Conservation (phyloP, 2,113 vertebrate species). For the Phycodurus eques region DNA sequence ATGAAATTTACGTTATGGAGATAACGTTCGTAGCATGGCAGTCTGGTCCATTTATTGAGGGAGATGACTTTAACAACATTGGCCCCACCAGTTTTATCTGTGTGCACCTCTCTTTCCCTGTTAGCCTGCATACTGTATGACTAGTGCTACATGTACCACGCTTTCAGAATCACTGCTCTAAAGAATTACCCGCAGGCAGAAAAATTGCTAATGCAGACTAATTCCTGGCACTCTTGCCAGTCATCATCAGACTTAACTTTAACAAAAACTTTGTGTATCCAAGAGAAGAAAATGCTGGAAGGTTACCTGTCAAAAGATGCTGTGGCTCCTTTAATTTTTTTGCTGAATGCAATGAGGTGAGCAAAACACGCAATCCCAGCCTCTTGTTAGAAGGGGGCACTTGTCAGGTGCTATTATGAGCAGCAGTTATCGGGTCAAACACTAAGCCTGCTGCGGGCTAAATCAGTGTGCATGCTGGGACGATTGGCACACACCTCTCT, state of each 20-base stretch:
- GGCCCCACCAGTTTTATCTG: no score
- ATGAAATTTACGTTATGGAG: no score
- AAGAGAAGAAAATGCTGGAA: background rate
- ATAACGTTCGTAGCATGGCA: no score
- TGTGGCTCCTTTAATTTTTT: conserved; percentile 6
- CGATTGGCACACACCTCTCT: background rate
- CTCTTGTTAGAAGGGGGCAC: conserved; percentile 1
- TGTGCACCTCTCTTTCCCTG: no score
- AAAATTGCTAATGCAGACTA: background rate
- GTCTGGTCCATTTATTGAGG: no score
- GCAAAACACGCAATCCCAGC: background rate
- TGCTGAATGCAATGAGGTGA: conserved; percentile 4
- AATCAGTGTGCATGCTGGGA: conserved; percentile 2
- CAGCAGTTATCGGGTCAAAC: conserved; percentile 4
- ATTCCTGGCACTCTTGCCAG: background rate
- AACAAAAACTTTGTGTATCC: background rate
- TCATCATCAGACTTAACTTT: background rate
- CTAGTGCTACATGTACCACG: no score
- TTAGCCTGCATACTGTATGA: no score
- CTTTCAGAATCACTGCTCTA: background rate
- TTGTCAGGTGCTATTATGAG: conserved; percentile 12
- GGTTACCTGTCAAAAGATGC: conserved; percentile 10
- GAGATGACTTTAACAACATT: no score
- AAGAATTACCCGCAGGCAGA: background rate
- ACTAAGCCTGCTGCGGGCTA: conserved; percentile 4